phyloP scores from a whole-genome alignment of 1,140 invertebrate species.

The Penaeus japonicus region DNA sequence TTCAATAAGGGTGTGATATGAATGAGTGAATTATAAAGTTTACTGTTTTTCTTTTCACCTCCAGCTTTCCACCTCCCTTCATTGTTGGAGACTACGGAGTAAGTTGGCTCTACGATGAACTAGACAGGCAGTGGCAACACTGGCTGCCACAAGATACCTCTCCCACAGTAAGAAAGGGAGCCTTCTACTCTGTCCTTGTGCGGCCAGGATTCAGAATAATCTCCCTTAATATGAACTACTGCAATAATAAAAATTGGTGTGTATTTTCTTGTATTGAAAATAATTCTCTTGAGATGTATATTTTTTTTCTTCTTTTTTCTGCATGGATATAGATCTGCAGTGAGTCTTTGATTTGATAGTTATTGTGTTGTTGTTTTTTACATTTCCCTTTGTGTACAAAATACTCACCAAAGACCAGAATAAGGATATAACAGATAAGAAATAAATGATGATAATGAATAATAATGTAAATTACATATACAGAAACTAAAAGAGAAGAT shows the following conservation, averaged over 20 bases:
- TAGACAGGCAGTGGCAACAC: constrained; percentile 84
- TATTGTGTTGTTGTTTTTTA: no score
- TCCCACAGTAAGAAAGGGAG: constrained; percentile 83
- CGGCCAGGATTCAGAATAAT: constrained; percentile 87
- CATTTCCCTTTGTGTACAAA: no score
- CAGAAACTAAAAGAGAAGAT: no score
- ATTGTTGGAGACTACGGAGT: constrained; percentile 85
- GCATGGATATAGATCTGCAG: no score
- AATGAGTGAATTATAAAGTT: not conserved
- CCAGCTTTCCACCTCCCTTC: constrained; percentile 88
- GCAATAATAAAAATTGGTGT: constrained; percentile 93
- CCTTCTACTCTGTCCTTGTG: constrained; percentile 90
- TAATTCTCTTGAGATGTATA: not conserved
- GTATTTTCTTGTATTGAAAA: not conserved
- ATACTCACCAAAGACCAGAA: no score
- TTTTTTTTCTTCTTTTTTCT: no score
- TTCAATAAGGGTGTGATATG: not conserved
- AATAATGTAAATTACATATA: no score
- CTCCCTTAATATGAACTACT: constrained; percentile 93
- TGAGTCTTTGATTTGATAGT: no score
- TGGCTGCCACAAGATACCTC: constrained; percentile 88
- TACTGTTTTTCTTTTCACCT: constrained; percentile 57
- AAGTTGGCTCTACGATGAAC: constrained; percentile 90
- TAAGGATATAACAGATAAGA: no score
- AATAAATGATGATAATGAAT: no score